Evolutionary conservation across 2,113 vertebrate species (phyloP), one percentile per base, ranked within the genome.

Genomic region (Capra hircus): DNA sequence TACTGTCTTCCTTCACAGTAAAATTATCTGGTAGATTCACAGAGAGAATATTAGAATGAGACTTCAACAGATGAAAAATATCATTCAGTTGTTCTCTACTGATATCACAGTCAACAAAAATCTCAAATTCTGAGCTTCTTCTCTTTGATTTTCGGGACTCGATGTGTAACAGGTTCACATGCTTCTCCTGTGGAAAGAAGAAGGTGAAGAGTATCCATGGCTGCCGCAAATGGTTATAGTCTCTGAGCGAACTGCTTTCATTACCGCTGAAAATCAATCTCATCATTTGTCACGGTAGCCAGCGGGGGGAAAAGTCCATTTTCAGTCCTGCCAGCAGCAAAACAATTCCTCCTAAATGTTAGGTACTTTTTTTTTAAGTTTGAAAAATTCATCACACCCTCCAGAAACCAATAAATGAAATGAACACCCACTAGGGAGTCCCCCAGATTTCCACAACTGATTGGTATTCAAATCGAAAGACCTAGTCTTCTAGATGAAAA

Each of bases 41-140:
- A 87, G 99, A 99, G 3, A 99, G 98, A 48, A 99, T 52, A 2
- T 98, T 99, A 84, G 99, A 99, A 0, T 99, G 99, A 96, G 99
- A 99, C 93, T 99, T 99, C 91, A 99, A 98, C 88, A 99, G 98
- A 60, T 99, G 99, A 98, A 99, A 99, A 96, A 99, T 99, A 96
- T 99, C 99, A 43, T 99, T 99, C 97, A 99, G 98, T 96, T 99
- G 99, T 97, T 99, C 99, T 55, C 99, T 99, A 98, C 99, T 99
- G 97, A 99, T 99, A 99, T 99, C 99, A 88, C 99, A 99, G 98
- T 99, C 99, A 98, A 99, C 99, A 53, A 99, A 99, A 95, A 99
- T 99, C 98, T 99, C 99, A 84, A 99, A 99, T 98, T 99, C 99
- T 1, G 99, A 99, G 99, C 99, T 99, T 97, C 99, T 99, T 98